phyloP scores from a whole-genome alignment of 2,888 invertebrate genomes.

The Stegana nigrithorax region DNA sequence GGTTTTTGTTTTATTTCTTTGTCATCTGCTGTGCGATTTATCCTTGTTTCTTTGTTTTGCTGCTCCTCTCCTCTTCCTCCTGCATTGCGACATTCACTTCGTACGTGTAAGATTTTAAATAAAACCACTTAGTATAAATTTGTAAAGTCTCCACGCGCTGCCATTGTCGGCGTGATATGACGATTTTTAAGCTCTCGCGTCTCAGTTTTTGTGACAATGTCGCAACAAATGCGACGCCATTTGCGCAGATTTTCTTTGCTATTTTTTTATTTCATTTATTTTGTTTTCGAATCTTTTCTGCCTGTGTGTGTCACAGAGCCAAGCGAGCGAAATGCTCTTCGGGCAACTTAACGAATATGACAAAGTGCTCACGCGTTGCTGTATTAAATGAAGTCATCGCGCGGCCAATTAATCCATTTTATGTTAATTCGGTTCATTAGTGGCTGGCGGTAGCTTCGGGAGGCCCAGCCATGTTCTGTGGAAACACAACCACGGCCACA shows the following conservation, averaged over 20 bases:
- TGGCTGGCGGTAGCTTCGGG: too few species aligned
- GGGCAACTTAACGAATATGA: constrained; percentile 1
- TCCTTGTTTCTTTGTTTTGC: not conserved
- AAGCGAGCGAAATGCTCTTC: too few species aligned
- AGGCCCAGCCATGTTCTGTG: too few species aligned
- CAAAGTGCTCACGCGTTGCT: constrained; percentile 5
- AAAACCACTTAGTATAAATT: constrained; percentile 65
- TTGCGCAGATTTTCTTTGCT: not conserved
- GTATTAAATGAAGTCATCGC: constrained; percentile 27
- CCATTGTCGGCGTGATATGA: not conserved
- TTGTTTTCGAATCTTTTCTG: not conserved
- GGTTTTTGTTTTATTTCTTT: not conserved
- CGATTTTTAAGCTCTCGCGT: not conserved
- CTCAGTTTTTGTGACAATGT: not conserved
- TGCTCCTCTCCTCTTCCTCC: not conserved
- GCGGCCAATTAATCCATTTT: not conserved
- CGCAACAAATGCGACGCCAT: not conserved
- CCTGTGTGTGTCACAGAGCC: too few species aligned
- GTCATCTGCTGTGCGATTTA: not conserved
- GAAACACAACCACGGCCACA: too few species aligned
- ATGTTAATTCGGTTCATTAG: not conserved
- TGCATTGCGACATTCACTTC: constrained; percentile 9
- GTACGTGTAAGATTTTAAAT: constrained; percentile 68
- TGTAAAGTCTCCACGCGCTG: not conserved
- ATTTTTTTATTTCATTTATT: not conserved